Conservation (phyloP, 2,888 invertebrate genomes). For the Phorcus lineatus region DNA sequence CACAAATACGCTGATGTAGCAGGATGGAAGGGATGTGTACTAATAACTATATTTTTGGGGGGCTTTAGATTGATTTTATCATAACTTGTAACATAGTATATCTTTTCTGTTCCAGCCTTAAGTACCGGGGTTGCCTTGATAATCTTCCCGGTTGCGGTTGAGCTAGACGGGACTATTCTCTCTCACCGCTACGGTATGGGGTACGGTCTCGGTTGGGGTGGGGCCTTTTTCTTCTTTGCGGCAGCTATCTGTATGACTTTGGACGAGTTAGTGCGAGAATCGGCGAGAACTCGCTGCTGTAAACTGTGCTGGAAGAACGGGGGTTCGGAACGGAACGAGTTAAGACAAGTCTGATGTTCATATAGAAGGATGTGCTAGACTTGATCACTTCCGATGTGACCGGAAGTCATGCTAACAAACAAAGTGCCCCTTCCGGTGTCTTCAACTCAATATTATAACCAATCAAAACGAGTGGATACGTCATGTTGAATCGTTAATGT, state of each 20-base stretch:
- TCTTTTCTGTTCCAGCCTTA: slow-evolving; percentile 63
- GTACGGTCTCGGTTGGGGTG: slow-evolving; percentile 74
- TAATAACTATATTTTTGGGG: no score
- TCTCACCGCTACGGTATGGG: slow-evolving; percentile 70
- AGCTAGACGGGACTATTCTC: slow-evolving; percentile 55
- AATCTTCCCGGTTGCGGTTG: slow-evolving; percentile 71
- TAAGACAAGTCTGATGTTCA: slow-evolving; percentile 57
- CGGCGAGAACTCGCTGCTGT: slow-evolving; percentile 63
- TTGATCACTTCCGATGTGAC: no score
- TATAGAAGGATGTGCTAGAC: background rate
- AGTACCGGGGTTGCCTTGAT: slow-evolving; percentile 70
- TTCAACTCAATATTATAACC: no score
- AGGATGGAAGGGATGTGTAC: no score
- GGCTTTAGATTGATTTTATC: no score
- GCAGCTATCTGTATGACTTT: slow-evolving; percentile 71
- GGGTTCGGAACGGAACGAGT: slow-evolving; percentile 51
- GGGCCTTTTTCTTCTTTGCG: slow-evolving; percentile 70
- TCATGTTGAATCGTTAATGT: no score
- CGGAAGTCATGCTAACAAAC: no score
- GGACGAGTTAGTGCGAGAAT: slow-evolving; percentile 69
- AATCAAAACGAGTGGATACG: no score
- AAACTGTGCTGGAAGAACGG: slow-evolving; percentile 57
- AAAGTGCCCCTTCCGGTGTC: no score
- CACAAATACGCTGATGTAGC: no score
- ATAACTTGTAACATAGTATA: background rate